Evolutionary conservation across 2,888 invertebrate genomes (phyloP).

Genomic region (Oasisia sp.): DNA sequence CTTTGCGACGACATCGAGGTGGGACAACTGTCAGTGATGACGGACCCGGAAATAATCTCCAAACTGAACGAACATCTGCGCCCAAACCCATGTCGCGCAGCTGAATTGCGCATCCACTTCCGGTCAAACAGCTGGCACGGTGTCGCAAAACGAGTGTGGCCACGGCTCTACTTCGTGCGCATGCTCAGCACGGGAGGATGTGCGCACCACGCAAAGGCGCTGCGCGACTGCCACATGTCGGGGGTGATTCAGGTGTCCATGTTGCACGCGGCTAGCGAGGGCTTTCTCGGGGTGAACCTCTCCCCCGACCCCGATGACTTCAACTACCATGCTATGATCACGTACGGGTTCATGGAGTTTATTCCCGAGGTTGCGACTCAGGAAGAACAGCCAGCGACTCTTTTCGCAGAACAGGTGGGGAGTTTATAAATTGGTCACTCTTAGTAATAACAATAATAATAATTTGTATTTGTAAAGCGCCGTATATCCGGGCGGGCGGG

Average conservation of each 20-base stretch:
- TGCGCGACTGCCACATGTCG: slow-evolving; percentile 31
- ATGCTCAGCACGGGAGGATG: slow-evolving; percentile 44
- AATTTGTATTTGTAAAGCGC: too few species aligned
- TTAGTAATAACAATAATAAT: too few species aligned
- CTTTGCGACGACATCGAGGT: slow-evolving; percentile 43
- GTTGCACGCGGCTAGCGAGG: slow-evolving; percentile 59
- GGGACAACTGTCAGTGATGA: slow-evolving; percentile 27
- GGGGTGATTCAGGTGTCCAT: slow-evolving; percentile 39
- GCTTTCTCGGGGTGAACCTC: slow-evolving; percentile 48
- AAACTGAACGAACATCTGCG: slow-evolving; percentile 23
- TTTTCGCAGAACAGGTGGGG: slow-evolving; percentile 50
- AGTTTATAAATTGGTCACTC: too few species aligned
- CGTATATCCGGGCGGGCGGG: too few species aligned
- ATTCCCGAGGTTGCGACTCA: slow-evolving; percentile 41
- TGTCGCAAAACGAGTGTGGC: slow-evolving; percentile 44
- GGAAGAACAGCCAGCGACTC: slow-evolving; percentile 55
- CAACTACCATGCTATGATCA: slow-evolving; percentile 30
- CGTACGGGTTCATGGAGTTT: slow-evolving; percentile 43
- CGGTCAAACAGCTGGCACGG: slow-evolving; percentile 44
- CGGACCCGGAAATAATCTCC: not conserved
- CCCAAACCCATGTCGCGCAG: slow-evolving; percentile 55
- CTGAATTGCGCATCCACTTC: slow-evolving; percentile 52
- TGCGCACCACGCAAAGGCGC: slow-evolving; percentile 33
- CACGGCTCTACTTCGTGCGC: slow-evolving; percentile 36
- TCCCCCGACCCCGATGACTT: slow-evolving; percentile 25